A percentile compares a stretch with the other conserved stretches of the same genome.
phyloP scores from a whole-genome alignment of 2,797 vertebrate species.

The Chelon auratus region DNA sequence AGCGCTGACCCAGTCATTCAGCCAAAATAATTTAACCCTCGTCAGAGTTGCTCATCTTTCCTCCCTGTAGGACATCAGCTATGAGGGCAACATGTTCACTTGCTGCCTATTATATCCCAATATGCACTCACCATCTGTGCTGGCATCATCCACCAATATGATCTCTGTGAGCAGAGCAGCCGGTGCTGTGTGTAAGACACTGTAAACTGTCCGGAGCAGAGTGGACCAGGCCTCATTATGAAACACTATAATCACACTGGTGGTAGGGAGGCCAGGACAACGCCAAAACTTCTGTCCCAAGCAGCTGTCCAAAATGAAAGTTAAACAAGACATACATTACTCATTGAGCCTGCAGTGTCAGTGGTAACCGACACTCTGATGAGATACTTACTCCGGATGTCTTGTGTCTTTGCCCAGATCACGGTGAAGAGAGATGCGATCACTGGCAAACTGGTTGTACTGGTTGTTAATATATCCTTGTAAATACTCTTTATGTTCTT shows the following conservation, averaged over 20 bases:
- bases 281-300: conserved; percentile 84
- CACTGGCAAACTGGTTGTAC: conserved; percentile 90
- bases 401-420: conserved; percentile 87
- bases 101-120: no score
- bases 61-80: no score
- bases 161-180: conserved; percentile 86
- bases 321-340: conserved; percentile 18
- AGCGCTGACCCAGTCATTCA: no score
- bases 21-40: no score
- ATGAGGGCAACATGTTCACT: no score
- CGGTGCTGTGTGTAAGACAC: conserved; percentile 86
- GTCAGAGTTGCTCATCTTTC: no score
- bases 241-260: conserved; percentile 90
- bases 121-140: conserved; percentile 81
- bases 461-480: conserved; percentile 83
- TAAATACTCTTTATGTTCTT: conserved; percentile 82
- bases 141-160: conserved; percentile 90
- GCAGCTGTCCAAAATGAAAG: conserved; percentile 76
- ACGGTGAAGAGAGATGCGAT: conserved; percentile 88
- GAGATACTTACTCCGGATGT: conserved; percentile 84
- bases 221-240: conserved; percentile 84
- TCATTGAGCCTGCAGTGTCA: background rate
- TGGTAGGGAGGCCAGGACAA: conserved; percentile 85
- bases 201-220: conserved; percentile 86
- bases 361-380: background rate